phyloP scores from a whole-genome alignment of 1,140 invertebrate species.

The Drosophila navojoa region DNA sequence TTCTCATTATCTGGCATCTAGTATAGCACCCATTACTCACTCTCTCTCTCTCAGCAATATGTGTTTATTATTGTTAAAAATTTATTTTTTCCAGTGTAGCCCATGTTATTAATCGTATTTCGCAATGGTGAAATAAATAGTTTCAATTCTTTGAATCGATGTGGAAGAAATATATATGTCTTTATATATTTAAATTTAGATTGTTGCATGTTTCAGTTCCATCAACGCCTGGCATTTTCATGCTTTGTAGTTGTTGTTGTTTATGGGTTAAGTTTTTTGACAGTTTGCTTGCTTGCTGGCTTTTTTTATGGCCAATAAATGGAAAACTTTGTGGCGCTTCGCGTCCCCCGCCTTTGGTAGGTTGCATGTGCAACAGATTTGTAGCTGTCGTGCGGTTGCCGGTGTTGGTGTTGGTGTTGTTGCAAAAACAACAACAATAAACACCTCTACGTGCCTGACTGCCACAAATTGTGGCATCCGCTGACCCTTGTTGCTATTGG shows the following conservation, averaged over 20 bases:
- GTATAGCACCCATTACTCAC: too few relatives aligned
- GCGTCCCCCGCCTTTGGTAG: constrained; percentile 20
- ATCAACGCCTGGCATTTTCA: constrained; percentile 1
- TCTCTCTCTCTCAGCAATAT: too few relatives aligned
- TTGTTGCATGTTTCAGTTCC: constrained; percentile 9
- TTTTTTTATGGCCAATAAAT: constrained; percentile 71
- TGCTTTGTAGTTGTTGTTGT: constrained; percentile 18
- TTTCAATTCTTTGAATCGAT: constrained; percentile 35
- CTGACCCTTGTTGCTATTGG: constrained; percentile 13
- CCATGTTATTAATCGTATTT: constrained; percentile 16
- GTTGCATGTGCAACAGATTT: constrained; percentile 58
- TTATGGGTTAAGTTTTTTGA: constrained; percentile 58
- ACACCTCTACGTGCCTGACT: constrained; percentile 26
- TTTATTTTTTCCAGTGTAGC: constrained; percentile 1
- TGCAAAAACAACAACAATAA: too few relatives aligned
- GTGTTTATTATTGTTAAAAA: neutral
- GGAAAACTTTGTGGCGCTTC: constrained; percentile 51
- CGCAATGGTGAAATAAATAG: constrained; percentile 13
- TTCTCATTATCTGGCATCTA: neutral
- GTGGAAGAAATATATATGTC: constrained; percentile 10
- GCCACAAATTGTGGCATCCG: constrained; percentile 12
- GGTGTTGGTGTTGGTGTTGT: too few relatives aligned
- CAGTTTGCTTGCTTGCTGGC: constrained; percentile 27
- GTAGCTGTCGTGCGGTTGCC: constrained; percentile 21
- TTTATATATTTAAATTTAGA: neutral